Evolutionary conservation across 2,113 vertebrate genomes (phyloP).

Genomic region (Tetrao urogallus): DNA sequence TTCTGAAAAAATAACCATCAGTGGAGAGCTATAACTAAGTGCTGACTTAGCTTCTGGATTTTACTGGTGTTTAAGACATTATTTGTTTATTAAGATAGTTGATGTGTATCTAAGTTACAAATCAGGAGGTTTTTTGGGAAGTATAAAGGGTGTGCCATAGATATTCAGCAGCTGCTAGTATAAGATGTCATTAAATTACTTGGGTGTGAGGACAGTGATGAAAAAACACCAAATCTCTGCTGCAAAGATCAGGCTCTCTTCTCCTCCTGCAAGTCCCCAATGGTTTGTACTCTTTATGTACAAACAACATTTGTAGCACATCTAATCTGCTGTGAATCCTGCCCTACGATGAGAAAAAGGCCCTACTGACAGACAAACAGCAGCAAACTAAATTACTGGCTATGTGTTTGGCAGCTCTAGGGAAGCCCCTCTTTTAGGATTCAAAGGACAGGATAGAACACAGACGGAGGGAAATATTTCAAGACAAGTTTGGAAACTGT

Average conservation of each 20-base stretch:
- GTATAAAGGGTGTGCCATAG: too few relatives aligned
- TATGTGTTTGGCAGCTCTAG: background rate
- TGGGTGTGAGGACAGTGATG: background rate
- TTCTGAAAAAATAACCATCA: background rate
- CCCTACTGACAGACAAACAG: background rate
- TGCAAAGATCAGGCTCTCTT: background rate
- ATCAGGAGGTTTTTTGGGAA: background rate
- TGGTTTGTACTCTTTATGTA: background rate
- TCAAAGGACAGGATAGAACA: background rate
- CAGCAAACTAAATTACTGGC: background rate
- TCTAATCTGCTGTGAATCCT: background rate
- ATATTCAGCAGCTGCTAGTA: background rate
- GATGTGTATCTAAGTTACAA: background rate
- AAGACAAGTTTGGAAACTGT: background rate
- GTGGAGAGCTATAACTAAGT: background rate
- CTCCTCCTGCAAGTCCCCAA: background rate
- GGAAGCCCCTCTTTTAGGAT: background rate
- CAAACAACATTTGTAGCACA: background rate
- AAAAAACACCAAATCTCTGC: background rate
- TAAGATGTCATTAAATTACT: background rate
- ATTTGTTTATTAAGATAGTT: background rate
- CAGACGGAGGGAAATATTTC: background rate
- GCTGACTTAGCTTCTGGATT: background rate
- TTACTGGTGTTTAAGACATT: background rate
- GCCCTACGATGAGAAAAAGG: background rate